A percentile compares a stretch with the other conserved stretches of the same genome.
Conservation (phyloP, 2,797 vertebrate species). For the Sternotherus odoratus region DNA sequence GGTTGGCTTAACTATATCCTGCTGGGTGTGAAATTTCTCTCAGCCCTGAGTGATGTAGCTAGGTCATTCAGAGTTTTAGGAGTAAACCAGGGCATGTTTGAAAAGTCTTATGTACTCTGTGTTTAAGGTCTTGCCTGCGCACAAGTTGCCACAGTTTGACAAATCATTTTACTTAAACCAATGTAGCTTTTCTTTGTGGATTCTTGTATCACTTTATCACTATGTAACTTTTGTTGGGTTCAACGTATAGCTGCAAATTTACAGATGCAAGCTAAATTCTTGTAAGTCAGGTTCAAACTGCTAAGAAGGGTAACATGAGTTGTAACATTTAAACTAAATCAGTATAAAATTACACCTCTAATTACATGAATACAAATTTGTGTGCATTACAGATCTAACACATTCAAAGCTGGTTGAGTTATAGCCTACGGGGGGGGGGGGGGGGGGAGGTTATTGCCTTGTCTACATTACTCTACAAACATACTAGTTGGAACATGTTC, state of each 20-base stretch:
- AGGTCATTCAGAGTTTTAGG: no score
- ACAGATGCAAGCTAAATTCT: fast-evolving
- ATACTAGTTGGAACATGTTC: background rate
- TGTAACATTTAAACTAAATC: background rate
- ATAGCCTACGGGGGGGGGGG: background rate
- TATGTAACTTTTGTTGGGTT: background rate
- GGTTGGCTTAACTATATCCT: no score
- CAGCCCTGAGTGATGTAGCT: no score
- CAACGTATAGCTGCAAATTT: fast-evolving
- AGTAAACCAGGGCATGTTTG: no score
- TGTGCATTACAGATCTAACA: no score
- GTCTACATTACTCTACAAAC: fast-evolving
- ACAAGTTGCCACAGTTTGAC: background rate
- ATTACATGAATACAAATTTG: background rate
- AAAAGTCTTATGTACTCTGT: no score
- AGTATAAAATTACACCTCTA: background rate
- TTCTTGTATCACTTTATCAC: background rate
- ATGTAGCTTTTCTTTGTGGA: background rate
- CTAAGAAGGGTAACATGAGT: fast-evolving
- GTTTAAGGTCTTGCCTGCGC: background rate
- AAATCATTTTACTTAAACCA: background rate
- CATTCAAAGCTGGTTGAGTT: background rate
- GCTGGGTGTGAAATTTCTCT: no score
- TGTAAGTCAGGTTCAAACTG: fast-evolving
- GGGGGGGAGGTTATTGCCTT: background rate